Conservation (phyloP, 2,888 invertebrate genomes). For the Folsomia manolachei region DNA sequence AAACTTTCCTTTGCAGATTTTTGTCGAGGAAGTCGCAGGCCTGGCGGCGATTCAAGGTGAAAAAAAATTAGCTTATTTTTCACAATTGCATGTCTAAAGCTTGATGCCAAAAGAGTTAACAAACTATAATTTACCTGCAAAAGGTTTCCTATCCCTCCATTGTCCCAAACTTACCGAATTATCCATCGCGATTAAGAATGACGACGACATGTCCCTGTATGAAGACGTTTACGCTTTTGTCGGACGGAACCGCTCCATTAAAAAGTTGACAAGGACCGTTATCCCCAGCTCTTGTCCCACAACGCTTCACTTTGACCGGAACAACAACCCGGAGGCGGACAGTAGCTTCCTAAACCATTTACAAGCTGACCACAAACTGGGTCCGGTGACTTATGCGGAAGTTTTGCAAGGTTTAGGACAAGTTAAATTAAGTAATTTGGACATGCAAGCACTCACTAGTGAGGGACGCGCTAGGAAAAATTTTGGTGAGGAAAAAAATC, state of each 20-base stretch:
- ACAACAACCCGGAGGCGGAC: neutral
- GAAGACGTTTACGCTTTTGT: neutral
- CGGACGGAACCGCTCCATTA: neutral
- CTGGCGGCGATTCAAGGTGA: neutral
- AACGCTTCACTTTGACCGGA: neutral
- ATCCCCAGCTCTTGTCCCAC: neutral
- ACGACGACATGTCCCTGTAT: slow-evolving; percentile 9
- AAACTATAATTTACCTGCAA: too few relatives aligned
- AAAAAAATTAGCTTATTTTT: too few relatives aligned
- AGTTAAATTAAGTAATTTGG: slow-evolving; percentile 8
- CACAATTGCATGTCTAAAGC: too few relatives aligned
- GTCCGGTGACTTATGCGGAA: neutral
- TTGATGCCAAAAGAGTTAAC: too few relatives aligned
- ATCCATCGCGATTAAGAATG: neutral
- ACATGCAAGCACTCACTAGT: slow-evolving; percentile 8
- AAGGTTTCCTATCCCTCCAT: too few relatives aligned
- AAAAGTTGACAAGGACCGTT: neutral
- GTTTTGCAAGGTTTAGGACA: slow-evolving; percentile 2
- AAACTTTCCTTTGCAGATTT: neutral
- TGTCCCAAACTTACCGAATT: neutral
- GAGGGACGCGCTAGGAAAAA: neutral
- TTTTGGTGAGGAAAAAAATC: slow-evolving; percentile 10
- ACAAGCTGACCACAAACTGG: neutral
- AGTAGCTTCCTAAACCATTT: neutral
- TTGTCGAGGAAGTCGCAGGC: neutral